Percentiles rank a stretch among this genome's conserved stretches.
Evolutionary conservation across 2,888 invertebrate genomes (phyloP).

Genomic region (Lepeophtheirus nordmannii): DNA sequence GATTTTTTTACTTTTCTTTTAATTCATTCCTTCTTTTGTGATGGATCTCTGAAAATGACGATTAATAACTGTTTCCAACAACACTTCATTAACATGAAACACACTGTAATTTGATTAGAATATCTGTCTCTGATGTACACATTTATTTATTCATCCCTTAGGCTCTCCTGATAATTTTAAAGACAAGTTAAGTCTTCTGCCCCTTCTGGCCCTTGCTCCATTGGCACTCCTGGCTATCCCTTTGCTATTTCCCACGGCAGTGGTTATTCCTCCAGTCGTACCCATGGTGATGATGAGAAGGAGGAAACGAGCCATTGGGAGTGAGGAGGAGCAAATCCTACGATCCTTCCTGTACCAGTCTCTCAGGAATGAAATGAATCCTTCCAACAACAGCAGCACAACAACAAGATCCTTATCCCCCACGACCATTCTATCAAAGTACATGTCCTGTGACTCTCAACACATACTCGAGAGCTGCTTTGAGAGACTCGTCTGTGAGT

Average conservation of each 20-base stretch:
- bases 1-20: background rate
- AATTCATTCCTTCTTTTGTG: background rate
- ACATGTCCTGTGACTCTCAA: background rate
- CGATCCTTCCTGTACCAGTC: background rate
- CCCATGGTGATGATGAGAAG: background rate
- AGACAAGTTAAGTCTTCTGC: background rate
- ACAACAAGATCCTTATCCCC: background rate
- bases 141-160: too few relatives aligned
- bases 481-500: background rate
- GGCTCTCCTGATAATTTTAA: too few relatives aligned
- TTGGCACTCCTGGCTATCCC: background rate
- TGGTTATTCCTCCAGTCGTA: background rate
- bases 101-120: too few relatives aligned
- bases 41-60: too few relatives aligned
- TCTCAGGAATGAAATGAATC: background rate
- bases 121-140: too few relatives aligned
- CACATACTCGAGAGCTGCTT: background rate
- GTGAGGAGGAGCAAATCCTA: background rate
- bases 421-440: background rate
- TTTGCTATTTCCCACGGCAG: background rate
- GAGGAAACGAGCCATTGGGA: background rate
- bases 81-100: too few relatives aligned
- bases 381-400: too few relatives aligned
- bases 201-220: background rate
- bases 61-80: too few relatives aligned